Conservation (phyloP, 2,797 vertebrate genomes). For the Oreonectes daqikongensis region DNA sequence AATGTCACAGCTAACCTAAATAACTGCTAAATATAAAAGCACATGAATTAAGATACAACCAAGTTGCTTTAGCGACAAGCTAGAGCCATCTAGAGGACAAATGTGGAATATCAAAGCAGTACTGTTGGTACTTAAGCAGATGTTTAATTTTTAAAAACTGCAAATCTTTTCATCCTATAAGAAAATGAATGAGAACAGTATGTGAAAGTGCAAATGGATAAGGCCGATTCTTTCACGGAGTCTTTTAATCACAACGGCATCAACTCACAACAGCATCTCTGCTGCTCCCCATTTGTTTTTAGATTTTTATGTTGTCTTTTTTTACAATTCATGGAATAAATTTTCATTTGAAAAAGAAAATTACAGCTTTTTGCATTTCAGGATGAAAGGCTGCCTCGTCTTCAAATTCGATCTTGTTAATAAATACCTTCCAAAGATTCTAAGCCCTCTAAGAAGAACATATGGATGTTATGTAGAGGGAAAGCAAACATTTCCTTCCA, state of each 20-base stretch:
- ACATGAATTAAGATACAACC: not conserved
- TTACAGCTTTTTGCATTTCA: conserved; percentile 59
- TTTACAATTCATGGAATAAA: conserved; percentile 78
- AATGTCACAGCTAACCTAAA: not conserved
- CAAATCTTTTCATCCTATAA: not conserved
- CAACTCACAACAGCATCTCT: conserved; percentile 60
- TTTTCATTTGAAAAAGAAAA: conserved; percentile 64
- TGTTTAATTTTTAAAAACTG: no score
- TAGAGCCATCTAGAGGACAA: not conserved
- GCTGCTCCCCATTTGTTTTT: conserved; percentile 1
- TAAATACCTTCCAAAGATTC: conserved; percentile 69
- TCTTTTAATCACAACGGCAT: conserved; percentile 75
- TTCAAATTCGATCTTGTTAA: conserved; percentile 64
- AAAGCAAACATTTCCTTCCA: conserved; percentile 30
- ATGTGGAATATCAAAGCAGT: not conserved
- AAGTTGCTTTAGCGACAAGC: not conserved
- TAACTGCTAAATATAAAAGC: no score
- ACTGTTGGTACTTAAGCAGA: not conserved
- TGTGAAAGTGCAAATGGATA: conserved; percentile 33
- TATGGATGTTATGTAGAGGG: conserved; percentile 44
- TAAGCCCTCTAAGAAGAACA: conserved; percentile 51
- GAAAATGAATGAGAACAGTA: not conserved
- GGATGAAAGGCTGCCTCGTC: conserved; percentile 56
- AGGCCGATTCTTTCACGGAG: conserved; percentile 64
- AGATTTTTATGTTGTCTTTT: not conserved